These are phyloP conservation scores for Benthosema pterotum DNA, from an alignment of 2,797 vertebrate genomes.

Conservation along the genomic window DNA sequence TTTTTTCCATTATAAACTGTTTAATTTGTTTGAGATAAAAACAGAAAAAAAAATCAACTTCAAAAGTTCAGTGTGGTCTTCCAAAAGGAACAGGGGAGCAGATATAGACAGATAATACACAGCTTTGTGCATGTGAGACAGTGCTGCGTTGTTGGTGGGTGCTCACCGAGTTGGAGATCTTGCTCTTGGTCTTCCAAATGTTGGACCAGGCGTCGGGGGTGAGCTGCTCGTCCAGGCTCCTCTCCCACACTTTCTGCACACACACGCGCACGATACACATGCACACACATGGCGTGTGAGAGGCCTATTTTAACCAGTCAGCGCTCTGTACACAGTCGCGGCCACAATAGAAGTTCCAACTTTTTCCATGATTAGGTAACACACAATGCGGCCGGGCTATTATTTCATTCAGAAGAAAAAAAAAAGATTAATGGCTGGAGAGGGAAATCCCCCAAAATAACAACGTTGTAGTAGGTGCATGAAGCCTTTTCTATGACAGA, in stretches of 20 bases:
- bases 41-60: neutral
- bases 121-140: too few relatives aligned
- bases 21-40: slow-evolving; percentile 51
- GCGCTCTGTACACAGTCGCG: neutral
- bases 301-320: neutral
- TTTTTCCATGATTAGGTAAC: neutral
- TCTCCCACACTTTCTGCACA: slow-evolving; percentile 83
- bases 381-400: neutral
- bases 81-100: neutral
- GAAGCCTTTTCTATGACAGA: too few relatives aligned
- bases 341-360: neutral
- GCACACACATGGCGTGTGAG: slow-evolving; percentile 26
- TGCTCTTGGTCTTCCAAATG: slow-evolving; percentile 84
- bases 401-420: neutral
- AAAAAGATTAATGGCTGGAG: neutral
- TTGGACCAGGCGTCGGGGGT: slow-evolving; percentile 82
- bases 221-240: slow-evolving; percentile 81
- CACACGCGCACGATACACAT: slow-evolving; percentile 9
- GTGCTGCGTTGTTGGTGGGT: too few relatives aligned
- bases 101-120: slow-evolving; percentile 23
- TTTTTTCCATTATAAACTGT: slow-evolving; percentile 50
- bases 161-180: slow-evolving; percentile 80
- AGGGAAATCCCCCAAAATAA: too few relatives aligned
- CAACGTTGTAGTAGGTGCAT: too few relatives aligned
- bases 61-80: neutral